Evolutionary conservation across 92 coral and sea anemone genomes (phyloP).

Genomic region (Micromussa lordhowensis): DNA sequence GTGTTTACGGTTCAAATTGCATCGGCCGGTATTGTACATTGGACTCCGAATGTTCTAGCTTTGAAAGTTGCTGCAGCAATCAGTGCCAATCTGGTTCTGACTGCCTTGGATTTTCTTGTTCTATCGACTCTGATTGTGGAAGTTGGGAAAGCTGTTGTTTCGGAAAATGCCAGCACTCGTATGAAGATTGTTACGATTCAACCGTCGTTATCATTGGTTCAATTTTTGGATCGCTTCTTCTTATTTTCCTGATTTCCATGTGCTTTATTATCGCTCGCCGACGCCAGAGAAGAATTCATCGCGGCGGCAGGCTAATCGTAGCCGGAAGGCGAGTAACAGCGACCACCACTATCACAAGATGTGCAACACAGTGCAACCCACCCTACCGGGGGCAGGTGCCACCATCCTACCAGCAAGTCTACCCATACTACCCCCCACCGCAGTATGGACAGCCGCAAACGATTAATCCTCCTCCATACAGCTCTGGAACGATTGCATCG

Average conservation of each 20-base stretch:
- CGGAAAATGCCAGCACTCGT: not conserved
- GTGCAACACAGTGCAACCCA: not conserved
- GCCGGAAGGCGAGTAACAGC: not conserved
- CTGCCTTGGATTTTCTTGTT: not conserved
- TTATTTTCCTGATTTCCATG: not conserved
- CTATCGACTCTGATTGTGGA: constrained; percentile 3
- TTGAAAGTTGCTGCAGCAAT: constrained; percentile 3
- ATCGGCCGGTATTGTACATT: not conserved
- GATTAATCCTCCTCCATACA: constrained; percentile 10
- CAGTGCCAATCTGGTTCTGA: not conserved
- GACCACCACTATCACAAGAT: not conserved
- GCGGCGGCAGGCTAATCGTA: not conserved
- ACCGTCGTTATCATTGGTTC: not conserved
- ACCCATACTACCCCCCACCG: constrained; percentile 10
- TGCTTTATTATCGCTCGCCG: not conserved
- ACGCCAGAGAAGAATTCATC: not conserved
- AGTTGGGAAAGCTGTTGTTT: not conserved
- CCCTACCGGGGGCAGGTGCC: not conserved
- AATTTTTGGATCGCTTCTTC: not conserved
- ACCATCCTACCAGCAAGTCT: constrained; percentile 18
- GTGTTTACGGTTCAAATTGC: not conserved
- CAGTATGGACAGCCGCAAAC: constrained; percentile 21
- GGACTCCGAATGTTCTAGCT: not conserved
- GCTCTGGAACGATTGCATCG: not conserved
- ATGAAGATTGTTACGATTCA: not conserved